A percentile compares a stretch with the other conserved stretches of the same genome.
Evolutionary conservation across 2,797 vertebrate species (phyloP).

Genomic region (Antennarius maculatus): DNA sequence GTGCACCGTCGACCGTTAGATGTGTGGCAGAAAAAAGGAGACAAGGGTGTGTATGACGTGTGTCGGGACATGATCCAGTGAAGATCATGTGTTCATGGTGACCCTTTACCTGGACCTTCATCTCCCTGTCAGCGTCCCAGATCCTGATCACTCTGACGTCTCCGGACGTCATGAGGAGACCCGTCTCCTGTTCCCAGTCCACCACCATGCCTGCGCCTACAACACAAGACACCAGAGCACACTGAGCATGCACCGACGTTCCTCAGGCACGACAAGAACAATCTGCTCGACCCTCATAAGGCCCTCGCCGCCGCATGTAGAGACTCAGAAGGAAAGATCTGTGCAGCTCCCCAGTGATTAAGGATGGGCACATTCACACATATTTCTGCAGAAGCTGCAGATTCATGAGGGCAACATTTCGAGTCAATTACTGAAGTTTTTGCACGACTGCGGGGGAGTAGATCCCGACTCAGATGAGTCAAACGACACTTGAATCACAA

Average conservation of each 20-base stretch:
- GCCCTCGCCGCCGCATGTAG: conserved; percentile 27
- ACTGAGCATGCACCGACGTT: not conserved
- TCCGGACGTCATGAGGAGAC: conserved; percentile 95
- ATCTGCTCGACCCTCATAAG: conserved; percentile 38
- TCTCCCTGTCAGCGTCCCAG: conserved; percentile 97
- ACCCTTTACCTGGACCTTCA: conserved; percentile 92
- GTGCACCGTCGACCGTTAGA: conserved; percentile 28
- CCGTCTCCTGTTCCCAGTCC: conserved; percentile 98
- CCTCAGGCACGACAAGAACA: conserved; percentile 31
- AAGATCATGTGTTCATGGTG: not conserved
- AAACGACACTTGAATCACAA: conserved; percentile 39
- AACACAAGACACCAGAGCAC: conserved; percentile 12
- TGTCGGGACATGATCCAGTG: no score
- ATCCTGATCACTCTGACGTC: conserved; percentile 94
- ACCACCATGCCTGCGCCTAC: conserved; percentile 97
- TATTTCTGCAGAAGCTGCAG: not conserved
- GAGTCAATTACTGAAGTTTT: not conserved
- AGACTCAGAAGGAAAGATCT: conserved; percentile 45
- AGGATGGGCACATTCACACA: not conserved
- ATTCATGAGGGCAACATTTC: not conserved
- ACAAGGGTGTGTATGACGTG: not conserved
- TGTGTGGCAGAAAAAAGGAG: conserved; percentile 30
- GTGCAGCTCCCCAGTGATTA: conserved; percentile 26
- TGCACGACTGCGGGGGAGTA: conserved; percentile 40
- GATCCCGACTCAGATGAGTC: conserved; percentile 44